Evolutionary conservation across 2,888 invertebrate species (phyloP).

Genomic region (Rhaphigaster nebulosa): DNA sequence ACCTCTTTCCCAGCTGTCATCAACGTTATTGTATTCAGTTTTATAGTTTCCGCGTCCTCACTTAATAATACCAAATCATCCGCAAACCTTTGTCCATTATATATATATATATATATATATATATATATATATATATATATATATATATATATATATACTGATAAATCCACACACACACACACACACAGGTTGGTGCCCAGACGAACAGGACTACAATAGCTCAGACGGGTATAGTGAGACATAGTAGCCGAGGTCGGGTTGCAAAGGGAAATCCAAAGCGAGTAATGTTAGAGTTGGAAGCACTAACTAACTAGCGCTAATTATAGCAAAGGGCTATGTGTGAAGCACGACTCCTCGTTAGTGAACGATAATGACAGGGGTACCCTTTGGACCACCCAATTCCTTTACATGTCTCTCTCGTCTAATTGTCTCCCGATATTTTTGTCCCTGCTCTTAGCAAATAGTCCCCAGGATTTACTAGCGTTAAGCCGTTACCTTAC

Average conservation of each 20-base stretch:
- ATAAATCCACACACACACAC: no score
- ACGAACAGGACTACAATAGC: not conserved
- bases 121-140: no score
- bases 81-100: no score
- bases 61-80: no score
- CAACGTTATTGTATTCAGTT: no score
- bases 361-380: constrained; percentile 31
- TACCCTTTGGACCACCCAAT: constrained; percentile 15
- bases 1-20: no score
- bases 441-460: not conserved
- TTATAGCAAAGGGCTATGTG: constrained; percentile 41
- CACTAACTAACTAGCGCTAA: constrained; percentile 32
- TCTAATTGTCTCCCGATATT: not conserved
- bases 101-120: no score
- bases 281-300: constrained; percentile 19
- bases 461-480: constrained; percentile 2
- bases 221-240: no score
- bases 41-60: no score
- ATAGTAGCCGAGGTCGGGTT: constrained; percentile 36
- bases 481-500: not conserved
- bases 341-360: constrained; percentile 47
- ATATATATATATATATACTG: no score
- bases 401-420: constrained; percentile 19
- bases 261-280: constrained; percentile 49
- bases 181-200: not conserved